Evolutionary conservation across 2,888 invertebrate species (phyloP), one percentile per base, ranked within the genome.

Genomic region (Parascotia fuliginaria): DNA sequence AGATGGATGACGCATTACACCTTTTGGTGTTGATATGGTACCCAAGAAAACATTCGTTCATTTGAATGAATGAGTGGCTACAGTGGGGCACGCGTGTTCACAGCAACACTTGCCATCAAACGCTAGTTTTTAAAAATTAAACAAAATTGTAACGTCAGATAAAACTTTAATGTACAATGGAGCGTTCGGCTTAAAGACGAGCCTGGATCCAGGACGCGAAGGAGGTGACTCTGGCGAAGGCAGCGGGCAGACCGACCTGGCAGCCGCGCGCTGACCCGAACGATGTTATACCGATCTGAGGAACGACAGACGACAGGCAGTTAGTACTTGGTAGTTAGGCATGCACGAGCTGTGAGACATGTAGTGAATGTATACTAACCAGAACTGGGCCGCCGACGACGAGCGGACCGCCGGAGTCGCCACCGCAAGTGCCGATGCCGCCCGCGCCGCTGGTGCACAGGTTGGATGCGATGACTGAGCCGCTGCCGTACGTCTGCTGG

Each of bases 351-450:
- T n/a, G n/a, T n/a, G n/a, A n/a, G n/a, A n/a, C n/a, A n/a, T n/a
- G n/a, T n/a, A n/a, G n/a, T n/a, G n/a, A n/a, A n/a, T n/a, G n/a
- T n/a, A n/a, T n/a, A n/a, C n/a, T n/a, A n/a, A n/a, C n/a, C n/a
- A n/a, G n/a, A n/a, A n/a, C n/a, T n/a, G n/a, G 27, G 15, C n/a
- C 15, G 0, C 34, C 39, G 24, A 55, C 15, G 2, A 47, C 33
- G 14, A 67, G 60, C 16, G 71, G 55, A 19, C 72, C 61, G 32
- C 77, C 60, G 39, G 67, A 68, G 59, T 73, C 73, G 0, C 75
- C 76, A 39, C 73, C 65, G 78, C 83, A 79, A 71, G 80, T 64
- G 70, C 86, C 50, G 15, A 66, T 48, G 22, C 53, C 41, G 9
- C 65, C 62, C 0, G 37, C 53, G 1, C 70, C 70, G 51, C 60